Percentiles rank a stretch among this genome's conserved stretches.
Evolutionary conservation across 2,113 vertebrate species (phyloP).

Genomic region (Patagioenas fasciata): DNA sequence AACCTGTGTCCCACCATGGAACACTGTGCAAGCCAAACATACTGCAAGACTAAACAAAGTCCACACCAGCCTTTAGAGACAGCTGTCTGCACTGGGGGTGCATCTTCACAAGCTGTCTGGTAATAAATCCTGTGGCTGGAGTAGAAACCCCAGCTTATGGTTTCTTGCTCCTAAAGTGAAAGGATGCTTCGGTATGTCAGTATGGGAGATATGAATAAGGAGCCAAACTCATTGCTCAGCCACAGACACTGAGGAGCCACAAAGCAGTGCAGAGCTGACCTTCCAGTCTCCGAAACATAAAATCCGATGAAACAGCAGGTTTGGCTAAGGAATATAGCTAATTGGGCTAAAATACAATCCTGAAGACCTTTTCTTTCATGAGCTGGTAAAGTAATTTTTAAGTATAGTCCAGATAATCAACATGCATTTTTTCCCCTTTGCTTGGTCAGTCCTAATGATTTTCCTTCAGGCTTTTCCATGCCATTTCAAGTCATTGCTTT

Average conservation of each 20-base stretch:
- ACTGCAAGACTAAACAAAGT: neutral
- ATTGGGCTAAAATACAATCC: neutral
- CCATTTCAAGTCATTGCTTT: neutral
- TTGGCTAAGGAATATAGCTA: neutral
- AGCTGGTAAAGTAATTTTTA: neutral
- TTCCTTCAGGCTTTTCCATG: neutral
- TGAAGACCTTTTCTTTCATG: neutral
- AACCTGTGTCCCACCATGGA: neutral
- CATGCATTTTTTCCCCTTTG: neutral
- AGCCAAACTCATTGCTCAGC: neutral
- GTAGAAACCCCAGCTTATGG: accelerated
- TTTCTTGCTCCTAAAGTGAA: neutral
- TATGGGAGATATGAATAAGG: neutral
- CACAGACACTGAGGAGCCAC: neutral
- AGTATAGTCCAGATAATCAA: neutral
- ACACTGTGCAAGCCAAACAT: neutral
- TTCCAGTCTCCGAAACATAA: neutral
- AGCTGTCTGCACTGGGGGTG: neutral
- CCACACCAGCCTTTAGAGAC: too few species aligned
- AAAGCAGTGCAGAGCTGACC: neutral
- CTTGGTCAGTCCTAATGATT: neutral
- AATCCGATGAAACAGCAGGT: neutral
- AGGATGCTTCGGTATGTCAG: neutral
- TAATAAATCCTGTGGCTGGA: neutral
- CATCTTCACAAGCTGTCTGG: neutral